Conservation (phyloP, 2,797 vertebrate species). For the Leptodactylus fallax region DNA sequence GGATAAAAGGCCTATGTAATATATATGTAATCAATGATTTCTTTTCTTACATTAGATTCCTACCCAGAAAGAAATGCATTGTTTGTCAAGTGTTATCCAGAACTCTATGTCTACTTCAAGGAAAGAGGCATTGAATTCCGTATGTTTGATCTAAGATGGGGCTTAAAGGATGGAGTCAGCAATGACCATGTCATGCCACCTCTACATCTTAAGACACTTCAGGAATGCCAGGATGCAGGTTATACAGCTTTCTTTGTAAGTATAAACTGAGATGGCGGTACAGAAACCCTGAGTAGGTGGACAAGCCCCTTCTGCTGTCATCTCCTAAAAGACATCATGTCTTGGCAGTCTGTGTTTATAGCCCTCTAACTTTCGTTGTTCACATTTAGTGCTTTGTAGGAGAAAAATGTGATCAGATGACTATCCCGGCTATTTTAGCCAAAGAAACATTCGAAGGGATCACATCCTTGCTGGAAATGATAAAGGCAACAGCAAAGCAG, state of each 20-base stretch:
- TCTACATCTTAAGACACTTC: slow-evolving; percentile 70
- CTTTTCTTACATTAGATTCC: slow-evolving; percentile 68
- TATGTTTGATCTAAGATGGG: slow-evolving; percentile 73
- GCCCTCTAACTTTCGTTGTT: slow-evolving; percentile 5
- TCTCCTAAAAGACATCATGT: neutral
- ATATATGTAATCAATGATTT: neutral
- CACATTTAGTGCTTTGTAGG: slow-evolving; percentile 70
- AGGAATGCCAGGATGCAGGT: slow-evolving; percentile 69
- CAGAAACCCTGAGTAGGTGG: neutral
- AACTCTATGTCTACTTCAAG: slow-evolving; percentile 72
- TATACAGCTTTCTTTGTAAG: slow-evolving; percentile 71
- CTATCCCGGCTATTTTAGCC: slow-evolving; percentile 68
- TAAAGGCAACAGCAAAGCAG: slow-evolving; percentile 64
- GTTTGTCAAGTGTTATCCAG: slow-evolving; percentile 72
- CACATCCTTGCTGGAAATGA: slow-evolving; percentile 64
- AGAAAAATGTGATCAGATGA: slow-evolving; percentile 71
- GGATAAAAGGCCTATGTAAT: neutral
- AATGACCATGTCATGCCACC: slow-evolving; percentile 66
- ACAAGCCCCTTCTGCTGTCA: neutral
- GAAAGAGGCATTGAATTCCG: slow-evolving; percentile 74
- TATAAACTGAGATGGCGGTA: neutral
- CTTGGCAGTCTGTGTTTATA: neutral
- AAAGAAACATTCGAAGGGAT: slow-evolving; percentile 71
- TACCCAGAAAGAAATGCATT: slow-evolving; percentile 71
- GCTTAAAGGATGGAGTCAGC: slow-evolving; percentile 67